Percentiles rank a stretch among this genome's conserved stretches.
These are phyloP conservation scores for Rotaria sp. DNA, from an alignment of 2,888 invertebrate genomes.

Conservation along the genomic window DNA sequence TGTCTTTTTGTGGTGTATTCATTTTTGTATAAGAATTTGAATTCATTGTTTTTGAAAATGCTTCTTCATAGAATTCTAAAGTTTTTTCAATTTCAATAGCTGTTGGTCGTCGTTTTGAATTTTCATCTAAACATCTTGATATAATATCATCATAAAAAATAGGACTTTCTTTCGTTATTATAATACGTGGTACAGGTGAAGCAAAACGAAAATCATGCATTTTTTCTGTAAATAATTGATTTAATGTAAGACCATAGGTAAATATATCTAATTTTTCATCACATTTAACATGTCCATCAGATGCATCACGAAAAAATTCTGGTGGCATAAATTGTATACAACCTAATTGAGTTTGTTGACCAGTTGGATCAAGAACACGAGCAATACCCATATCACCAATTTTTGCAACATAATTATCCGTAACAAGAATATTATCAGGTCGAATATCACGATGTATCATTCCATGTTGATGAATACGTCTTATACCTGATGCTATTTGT, in stretches of 20 bases:
- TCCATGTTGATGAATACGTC: conserved; percentile 17
- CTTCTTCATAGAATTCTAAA: background rate
- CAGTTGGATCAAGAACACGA: background rate
- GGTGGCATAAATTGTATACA: background rate
- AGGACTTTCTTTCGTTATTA: background rate
- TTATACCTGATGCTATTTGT: conserved; percentile 7
- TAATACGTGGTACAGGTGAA: background rate
- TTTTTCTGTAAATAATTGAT: background rate
- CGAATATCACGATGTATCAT: conserved; percentile 26
- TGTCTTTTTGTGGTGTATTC: background rate
- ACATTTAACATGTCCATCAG: background rate
- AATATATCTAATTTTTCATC: conserved; percentile 4
- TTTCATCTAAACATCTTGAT: background rate
- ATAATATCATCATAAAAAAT: background rate
- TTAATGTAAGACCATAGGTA: background rate
- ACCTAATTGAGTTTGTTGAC: background rate
- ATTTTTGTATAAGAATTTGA: background rate
- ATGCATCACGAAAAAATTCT: background rate
- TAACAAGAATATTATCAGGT: background rate
- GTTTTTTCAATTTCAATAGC: conserved; percentile 16
- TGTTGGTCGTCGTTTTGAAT: background rate
- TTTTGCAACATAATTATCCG: background rate
- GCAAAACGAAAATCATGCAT: background rate
- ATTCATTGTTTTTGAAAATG: background rate
- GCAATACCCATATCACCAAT: conserved; percentile 30